Conservation (phyloP, 2,888 invertebrate genomes). For the Tillus elongatus region DNA sequence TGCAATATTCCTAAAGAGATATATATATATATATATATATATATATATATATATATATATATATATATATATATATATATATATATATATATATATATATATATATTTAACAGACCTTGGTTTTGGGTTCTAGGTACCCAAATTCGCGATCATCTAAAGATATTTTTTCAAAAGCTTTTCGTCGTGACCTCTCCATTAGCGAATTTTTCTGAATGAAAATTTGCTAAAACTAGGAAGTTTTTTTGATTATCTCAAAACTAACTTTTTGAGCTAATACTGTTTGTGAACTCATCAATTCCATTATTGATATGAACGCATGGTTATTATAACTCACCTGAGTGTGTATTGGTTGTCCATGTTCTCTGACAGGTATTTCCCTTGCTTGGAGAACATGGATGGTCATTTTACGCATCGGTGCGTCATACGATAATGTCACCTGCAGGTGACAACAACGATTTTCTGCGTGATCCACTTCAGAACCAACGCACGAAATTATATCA, state of each 20-base stretch:
- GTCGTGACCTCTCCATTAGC: no score
- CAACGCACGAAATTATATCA: constrained; percentile 33
- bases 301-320: constrained; percentile 3
- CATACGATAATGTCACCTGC: constrained; percentile 81
- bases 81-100: constrained; percentile 8
- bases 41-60: constrained; percentile 7
- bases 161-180: no score
- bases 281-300: not conserved
- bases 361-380: constrained; percentile 63
- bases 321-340: constrained; percentile 47
- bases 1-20: no score
- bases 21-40: no score
- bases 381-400: constrained; percentile 87
- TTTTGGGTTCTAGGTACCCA: no score
- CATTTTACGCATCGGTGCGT: constrained; percentile 86
- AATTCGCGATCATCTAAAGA: no score
- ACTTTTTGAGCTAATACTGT: no score
- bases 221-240: no score
- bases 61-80: constrained; percentile 11
- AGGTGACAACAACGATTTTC: constrained; percentile 64
- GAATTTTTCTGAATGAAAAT: no score
- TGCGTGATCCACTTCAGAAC: constrained; percentile 37
- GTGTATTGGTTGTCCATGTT: constrained; percentile 58
- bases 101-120: no score
- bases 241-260: no score